Conservation (phyloP, 2,797 vertebrate genomes). For the Jordanella pulchra region DNA sequence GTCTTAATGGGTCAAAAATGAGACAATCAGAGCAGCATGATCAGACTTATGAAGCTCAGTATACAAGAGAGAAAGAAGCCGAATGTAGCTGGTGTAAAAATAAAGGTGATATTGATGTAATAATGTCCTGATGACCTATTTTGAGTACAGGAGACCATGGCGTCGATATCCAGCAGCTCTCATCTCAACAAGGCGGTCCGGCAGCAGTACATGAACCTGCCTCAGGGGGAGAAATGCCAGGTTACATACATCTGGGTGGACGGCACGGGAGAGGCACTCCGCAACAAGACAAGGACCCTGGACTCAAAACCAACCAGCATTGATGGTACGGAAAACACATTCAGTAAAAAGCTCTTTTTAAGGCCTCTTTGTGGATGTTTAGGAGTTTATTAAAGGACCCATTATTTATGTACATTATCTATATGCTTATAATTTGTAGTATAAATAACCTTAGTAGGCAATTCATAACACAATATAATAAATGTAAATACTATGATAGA, state of each 20-base stretch:
- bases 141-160: constrained; percentile 59
- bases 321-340: constrained; percentile 70
- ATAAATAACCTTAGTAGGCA: neutral
- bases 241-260: constrained; percentile 91
- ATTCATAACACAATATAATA: neutral
- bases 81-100: neutral
- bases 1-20: too few relatives aligned
- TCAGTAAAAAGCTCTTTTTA: neutral
- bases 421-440: neutral
- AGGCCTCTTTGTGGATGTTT: too few relatives aligned
- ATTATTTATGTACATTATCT: neutral
- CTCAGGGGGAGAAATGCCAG: constrained; percentile 79
- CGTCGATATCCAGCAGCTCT: constrained; percentile 82
- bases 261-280: constrained; percentile 83
- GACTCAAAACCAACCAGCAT: constrained; percentile 78
- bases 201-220: constrained; percentile 85
- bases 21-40: neutral
- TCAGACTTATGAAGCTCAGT: neutral
- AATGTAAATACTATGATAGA: neutral
- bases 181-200: constrained; percentile 82
- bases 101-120: neutral
- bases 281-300: constrained; percentile 86
- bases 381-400: too few relatives aligned
- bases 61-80: neutral
- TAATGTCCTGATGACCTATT: neutral